phyloP scores from a whole-genome alignment of 2,113 vertebrate genomes.

The Periophthalmodon schlosseri region DNA sequence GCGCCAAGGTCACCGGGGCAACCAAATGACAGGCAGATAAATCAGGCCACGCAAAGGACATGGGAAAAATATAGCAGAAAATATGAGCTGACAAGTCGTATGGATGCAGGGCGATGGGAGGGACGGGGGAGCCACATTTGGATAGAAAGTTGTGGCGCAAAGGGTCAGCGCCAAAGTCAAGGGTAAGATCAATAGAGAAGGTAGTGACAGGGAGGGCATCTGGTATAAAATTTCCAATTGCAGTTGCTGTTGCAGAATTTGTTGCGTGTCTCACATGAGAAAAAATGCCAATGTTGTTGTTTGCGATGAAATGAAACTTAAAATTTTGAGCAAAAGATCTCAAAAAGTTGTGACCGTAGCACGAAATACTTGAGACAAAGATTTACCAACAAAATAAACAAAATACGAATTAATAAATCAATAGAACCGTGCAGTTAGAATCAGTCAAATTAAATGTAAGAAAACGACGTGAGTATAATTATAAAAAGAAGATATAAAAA shows the following conservation, averaged over 20 bases:
- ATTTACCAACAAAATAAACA: too few relatives aligned
- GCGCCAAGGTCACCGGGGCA: conserved; percentile 48
- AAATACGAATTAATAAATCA: too few relatives aligned
- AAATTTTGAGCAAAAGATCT: too few relatives aligned
- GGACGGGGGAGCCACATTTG: conserved; percentile 15
- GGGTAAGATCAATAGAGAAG: neutral
- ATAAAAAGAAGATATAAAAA: neutral
- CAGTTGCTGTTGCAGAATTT: neutral
- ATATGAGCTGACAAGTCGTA: conserved; percentile 50
- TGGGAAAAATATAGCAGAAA: conserved; percentile 21
- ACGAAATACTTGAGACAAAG: too few relatives aligned
- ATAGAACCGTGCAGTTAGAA: too few relatives aligned
- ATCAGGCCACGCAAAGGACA: conserved; percentile 1
- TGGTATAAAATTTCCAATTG: neutral
- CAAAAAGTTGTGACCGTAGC: too few relatives aligned
- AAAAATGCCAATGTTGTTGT: neutral
- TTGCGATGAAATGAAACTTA: neutral
- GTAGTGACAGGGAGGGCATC: neutral
- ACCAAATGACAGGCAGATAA: conserved; percentile 20
- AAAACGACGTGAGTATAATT: too few relatives aligned
- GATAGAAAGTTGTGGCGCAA: neutral
- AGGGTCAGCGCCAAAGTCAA: neutral
- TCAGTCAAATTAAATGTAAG: too few relatives aligned
- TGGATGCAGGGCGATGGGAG: conserved; percentile 36
- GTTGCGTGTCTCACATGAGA: neutral